phyloP scores from a whole-genome alignment of 2,113 vertebrate species.

The Thoracochromis brauschi region DNA sequence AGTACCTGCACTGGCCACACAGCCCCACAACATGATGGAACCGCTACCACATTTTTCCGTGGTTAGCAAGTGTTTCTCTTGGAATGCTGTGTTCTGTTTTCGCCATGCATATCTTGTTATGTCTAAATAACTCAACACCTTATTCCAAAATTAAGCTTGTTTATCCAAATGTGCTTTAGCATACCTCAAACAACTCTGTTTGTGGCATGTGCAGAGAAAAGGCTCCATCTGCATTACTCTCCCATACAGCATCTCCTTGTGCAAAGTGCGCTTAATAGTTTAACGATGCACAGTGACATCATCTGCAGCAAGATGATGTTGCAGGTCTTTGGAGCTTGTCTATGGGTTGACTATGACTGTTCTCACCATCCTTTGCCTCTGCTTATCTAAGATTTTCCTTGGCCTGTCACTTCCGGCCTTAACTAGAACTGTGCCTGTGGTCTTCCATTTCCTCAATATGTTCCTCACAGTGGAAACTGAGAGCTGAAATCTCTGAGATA shows the following conservation, averaged over 20 bases:
- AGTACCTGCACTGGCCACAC: background rate
- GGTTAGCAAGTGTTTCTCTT: background rate
- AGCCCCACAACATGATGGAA: background rate
- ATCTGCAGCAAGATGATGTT: background rate
- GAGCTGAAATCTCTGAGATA: accelerated
- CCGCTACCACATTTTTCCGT: accelerated
- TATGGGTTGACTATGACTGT: background rate
- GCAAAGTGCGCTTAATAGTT: background rate
- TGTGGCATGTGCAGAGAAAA: accelerated
- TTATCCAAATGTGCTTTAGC: background rate
- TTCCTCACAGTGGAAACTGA: background rate
- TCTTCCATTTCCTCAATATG: background rate
- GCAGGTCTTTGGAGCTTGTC: accelerated
- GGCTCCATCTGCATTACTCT: accelerated
- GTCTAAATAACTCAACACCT: background rate
- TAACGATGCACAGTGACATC: accelerated
- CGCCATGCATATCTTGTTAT: background rate
- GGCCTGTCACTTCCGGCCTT: background rate
- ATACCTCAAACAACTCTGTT: background rate
- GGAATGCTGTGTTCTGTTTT: background rate
- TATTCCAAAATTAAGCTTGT: background rate
- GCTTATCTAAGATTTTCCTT: background rate
- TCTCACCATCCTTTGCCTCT: background rate
- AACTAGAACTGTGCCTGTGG: background rate
- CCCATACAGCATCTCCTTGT: background rate